Evolutionary conservation across 2,113 vertebrate species (phyloP), one percentile per base, ranked within the genome.

Genomic region (Mirza zaza): DNA sequence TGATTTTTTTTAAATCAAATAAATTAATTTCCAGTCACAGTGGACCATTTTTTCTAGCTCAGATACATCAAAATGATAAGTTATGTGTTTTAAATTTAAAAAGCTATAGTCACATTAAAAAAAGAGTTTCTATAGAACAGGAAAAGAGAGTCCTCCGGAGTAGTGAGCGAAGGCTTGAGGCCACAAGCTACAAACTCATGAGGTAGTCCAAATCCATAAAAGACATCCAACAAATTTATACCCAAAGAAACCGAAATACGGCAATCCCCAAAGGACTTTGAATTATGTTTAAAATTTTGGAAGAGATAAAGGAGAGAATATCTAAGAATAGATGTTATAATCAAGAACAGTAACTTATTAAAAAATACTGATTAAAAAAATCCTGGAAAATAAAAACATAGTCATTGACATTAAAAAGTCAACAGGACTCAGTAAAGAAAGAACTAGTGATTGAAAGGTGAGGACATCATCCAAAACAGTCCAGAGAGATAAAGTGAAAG

Each of bases 351-450:
- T 61, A 11, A 52, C 11, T 87, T 81, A 18, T 65, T 14, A 87
- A 80, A 76, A 90, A 76, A 11, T 50, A 82, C 23, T 5, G 87
- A 59, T 57, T n/a, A n/a, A 67, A 68, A 50, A 57, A 23, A 61
- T 76, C 80, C 45, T 83, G 23, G 52, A 61, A 77, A 92, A 83
- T 70, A 70, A 57, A 57, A 57, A 57, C 20, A 8, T 57, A 21
- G 55, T 21, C 20, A 57, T 21, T 57, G 55, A 57, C 55, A 57
- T 57, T 57, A 57, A 57, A 57, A 57, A 57, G 67, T 85, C 84
- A 29, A 84, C 76, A 52, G n/a, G 23, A 88, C 80, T 75, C 10
- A 42, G 39, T 71, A 73, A 84, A 97, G 45, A 91, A 93, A 87
- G 45, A 63, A 86, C 57, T 67, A 71, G 6, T 80, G 48, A 84